A percentile compares a stretch with the other conserved stretches of the same genome.
Evolutionary conservation across 2,113 vertebrate species (phyloP).

Genomic region (Hippocampus abdominalis): DNA sequence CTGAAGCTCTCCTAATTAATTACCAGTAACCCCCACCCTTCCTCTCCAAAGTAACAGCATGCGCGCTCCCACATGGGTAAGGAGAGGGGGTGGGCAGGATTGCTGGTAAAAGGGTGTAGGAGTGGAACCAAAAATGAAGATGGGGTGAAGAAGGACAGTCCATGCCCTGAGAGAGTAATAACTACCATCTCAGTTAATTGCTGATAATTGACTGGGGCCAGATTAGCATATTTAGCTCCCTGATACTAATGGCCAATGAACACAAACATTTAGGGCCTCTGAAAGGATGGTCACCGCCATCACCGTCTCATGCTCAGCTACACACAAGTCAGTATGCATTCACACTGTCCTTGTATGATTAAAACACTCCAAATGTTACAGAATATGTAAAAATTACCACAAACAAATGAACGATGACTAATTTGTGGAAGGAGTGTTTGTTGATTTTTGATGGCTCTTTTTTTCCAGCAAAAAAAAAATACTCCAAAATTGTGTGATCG

Average conservation of each 20-base stretch:
- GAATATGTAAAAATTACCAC: not conserved
- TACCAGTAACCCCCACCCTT: constrained; percentile 70
- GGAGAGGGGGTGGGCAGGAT: constrained; percentile 4
- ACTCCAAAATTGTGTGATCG: not conserved
- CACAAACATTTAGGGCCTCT: constrained; percentile 65
- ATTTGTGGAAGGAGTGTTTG: not conserved
- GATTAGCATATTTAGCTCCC: constrained; percentile 73
- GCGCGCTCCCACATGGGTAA: constrained; percentile 43
- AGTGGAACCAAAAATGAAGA: constrained; percentile 60
- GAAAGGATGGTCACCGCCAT: constrained; percentile 40
- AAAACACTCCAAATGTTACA: not conserved
- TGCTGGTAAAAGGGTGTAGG: constrained; percentile 52
- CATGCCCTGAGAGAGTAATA: constrained; percentile 62
- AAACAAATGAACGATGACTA: not conserved
- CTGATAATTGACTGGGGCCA: constrained; percentile 61
- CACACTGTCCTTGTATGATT: not conserved
- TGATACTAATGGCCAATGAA: constrained; percentile 71
- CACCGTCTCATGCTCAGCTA: not conserved
- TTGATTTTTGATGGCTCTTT: not conserved
- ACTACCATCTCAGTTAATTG: constrained; percentile 67
- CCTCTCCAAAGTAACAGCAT: constrained; percentile 35
- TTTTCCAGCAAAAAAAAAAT: not conserved
- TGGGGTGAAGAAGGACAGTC: constrained; percentile 50
- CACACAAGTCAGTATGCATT: not conserved
- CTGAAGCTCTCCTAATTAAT: constrained; percentile 79